Conservation (phyloP, 2,797 vertebrate genomes). For the Coluber constrictor region DNA sequence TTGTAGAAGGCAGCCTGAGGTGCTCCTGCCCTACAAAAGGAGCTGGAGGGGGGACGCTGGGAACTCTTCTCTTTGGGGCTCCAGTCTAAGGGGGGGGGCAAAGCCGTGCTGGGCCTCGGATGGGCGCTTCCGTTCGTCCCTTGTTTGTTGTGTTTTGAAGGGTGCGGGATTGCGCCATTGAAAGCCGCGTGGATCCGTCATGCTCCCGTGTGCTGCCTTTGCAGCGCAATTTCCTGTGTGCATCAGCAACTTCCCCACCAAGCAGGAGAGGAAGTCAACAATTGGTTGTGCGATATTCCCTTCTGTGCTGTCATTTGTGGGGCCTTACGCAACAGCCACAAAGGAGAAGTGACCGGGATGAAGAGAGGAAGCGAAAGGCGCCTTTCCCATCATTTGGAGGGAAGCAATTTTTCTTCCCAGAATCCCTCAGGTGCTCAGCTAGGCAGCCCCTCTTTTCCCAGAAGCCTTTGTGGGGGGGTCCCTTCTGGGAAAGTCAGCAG, state of each 20-base stretch:
- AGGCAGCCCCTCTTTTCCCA: neutral
- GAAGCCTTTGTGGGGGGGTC: neutral
- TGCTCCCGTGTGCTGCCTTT: neutral
- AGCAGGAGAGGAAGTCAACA: constrained; percentile 11
- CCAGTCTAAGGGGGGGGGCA: neutral
- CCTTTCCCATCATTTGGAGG: neutral
- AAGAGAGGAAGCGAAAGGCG: neutral
- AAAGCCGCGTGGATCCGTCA: neutral
- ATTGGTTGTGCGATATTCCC: neutral
- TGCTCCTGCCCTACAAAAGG: neutral
- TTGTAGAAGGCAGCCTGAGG: neutral
- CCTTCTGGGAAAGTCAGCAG: neutral
- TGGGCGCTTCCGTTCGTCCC: neutral
- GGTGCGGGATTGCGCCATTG: too few relatives aligned
- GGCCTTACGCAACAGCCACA: neutral
- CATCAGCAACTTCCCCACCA: neutral
- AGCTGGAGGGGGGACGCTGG: neutral
- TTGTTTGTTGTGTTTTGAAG: neutral
- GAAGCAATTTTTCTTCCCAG: neutral
- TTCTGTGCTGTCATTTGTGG: neutral
- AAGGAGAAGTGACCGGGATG: neutral
- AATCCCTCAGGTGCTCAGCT: neutral
- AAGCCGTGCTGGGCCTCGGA: too few relatives aligned
- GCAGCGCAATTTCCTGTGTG: constrained; percentile 4
- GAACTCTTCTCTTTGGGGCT: too few relatives aligned